Percentiles rank a stretch among this genome's conserved stretches.
Evolutionary conservation across 2,113 vertebrate species (phyloP).

Genomic region (Capreolus pygargus): DNA sequence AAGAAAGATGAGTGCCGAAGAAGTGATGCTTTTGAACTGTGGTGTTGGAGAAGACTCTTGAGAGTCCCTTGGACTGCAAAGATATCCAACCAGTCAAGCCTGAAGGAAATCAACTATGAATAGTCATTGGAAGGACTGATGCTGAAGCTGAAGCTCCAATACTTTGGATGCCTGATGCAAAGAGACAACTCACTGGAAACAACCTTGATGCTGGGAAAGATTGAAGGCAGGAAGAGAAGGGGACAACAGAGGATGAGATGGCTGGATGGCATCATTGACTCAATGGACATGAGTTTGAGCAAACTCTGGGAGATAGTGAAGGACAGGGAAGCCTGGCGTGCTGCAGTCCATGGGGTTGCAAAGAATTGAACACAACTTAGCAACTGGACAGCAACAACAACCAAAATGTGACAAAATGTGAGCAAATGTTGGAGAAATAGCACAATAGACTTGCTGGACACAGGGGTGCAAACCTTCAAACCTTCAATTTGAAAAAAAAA

Average conservation of each 20-base stretch:
- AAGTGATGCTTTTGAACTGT: not conserved
- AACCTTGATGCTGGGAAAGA: not conserved
- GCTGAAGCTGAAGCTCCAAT: not conserved
- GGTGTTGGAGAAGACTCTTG: not conserved
- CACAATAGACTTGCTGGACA: rapidly evolving
- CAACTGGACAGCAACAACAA: not conserved
- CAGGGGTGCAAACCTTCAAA: not conserved
- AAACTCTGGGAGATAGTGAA: not conserved
- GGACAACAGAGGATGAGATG: not conserved
- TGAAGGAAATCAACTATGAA: not conserved
- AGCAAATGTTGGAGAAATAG: not conserved
- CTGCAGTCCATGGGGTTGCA: not conserved
- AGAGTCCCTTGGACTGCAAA: not conserved
- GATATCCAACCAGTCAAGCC: not conserved
- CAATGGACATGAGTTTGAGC: not conserved
- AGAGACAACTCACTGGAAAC: not conserved
- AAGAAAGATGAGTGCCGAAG: not conserved
- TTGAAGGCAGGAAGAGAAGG: not conserved
- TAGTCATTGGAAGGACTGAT: not conserved
- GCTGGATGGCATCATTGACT: not conserved
- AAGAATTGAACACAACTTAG: not conserved
- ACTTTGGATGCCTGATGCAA: not conserved
- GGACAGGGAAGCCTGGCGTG: not conserved
- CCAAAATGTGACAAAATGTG: not conserved
- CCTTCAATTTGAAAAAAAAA: not conserved